Evolutionary conservation across 2,888 invertebrate species (phyloP), one percentile per base, ranked within the genome.

Genomic region (Tanytarsus gracilentus): DNA sequence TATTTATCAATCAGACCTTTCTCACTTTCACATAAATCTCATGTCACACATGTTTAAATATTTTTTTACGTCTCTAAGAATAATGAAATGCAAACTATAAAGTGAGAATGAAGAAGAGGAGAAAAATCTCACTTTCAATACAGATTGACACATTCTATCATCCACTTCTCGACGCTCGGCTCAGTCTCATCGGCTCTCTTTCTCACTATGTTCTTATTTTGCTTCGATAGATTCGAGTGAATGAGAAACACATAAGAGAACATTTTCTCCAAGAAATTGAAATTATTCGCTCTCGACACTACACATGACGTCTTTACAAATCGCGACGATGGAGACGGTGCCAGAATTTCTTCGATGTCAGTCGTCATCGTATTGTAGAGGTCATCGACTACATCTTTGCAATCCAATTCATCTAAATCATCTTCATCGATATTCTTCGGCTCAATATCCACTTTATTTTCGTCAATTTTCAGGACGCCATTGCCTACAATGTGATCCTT

Each of bases 341-440:
- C 18, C 11, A 58, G 14, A 27, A 58, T 58, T 11, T 58, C 58
- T 39, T 58, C 48, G n/a, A 58, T 44, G 18, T 58, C 58, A 23
- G 27, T 40, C n/a, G n/a, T 48, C 58, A 58, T 58, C n/a, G 58
- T 58, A 26, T 58, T 58, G 48, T 58, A 58, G 7, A 58, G 44
- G 23, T 58, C 58, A 16, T 58, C 58, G 26, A 58, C 58, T n/a
- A 58, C 58, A 14, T 58, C 58, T 48, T 44, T 58, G n/a, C 58
- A 58, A 30, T 58, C 48, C 29, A 58, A 18, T 16, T 58, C 58
- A 5, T 58, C 58, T 16, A 58, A 29, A 30, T 58, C 58, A 14
- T 44, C 44, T 27, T 58, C 25, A 5, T 58, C 58, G 21, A 58
- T 58, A 11, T 58, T 58, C 8, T 40, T 40, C 11, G 58, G 48